These are phyloP conservation scores for Drosophila pachea DNA, from an alignment of 1,140 invertebrate species.

Conservation along the genomic window DNA sequence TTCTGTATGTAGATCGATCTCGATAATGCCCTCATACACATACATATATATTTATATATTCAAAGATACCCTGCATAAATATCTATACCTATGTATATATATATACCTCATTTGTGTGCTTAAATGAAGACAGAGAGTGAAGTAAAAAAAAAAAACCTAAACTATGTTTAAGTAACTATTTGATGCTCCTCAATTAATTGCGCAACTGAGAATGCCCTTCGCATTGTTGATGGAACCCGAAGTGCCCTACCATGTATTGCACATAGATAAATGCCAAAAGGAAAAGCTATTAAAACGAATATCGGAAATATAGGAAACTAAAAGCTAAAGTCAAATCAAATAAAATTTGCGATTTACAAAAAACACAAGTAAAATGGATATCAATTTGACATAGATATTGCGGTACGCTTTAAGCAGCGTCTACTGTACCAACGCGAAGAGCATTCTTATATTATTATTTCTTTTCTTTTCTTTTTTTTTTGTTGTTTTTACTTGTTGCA, in stretches of 20 bases:
- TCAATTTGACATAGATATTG: too few species aligned
- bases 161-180: too few species aligned
- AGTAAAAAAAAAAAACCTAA: slow-evolving; percentile 1
- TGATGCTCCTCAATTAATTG: not conserved
- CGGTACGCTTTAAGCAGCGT: not conserved
- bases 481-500: slow-evolving; percentile 7
- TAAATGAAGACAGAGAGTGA: slow-evolving; percentile 9
- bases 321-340: too few species aligned
- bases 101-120: slow-evolving; percentile 5
- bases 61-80: not conserved
- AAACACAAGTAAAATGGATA: not conserved
- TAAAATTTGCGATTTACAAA: not conserved
- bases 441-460: not conserved
- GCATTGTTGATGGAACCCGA: slow-evolving; percentile 5
- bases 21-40: not conserved
- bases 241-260: not conserved
- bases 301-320: too few species aligned
- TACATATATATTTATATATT: slow-evolving; percentile 11
- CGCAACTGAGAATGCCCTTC: slow-evolving; percentile 14
- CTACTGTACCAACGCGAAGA: slow-evolving; percentile 1
- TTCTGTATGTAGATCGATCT: slow-evolving; percentile 6
- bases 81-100: slow-evolving; percentile 9
- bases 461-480: too few species aligned
- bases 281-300: too few species aligned
- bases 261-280: not conserved